phyloP scores from a whole-genome alignment of 2,888 invertebrate genomes.

The Euplagia quadripunctaria region DNA sequence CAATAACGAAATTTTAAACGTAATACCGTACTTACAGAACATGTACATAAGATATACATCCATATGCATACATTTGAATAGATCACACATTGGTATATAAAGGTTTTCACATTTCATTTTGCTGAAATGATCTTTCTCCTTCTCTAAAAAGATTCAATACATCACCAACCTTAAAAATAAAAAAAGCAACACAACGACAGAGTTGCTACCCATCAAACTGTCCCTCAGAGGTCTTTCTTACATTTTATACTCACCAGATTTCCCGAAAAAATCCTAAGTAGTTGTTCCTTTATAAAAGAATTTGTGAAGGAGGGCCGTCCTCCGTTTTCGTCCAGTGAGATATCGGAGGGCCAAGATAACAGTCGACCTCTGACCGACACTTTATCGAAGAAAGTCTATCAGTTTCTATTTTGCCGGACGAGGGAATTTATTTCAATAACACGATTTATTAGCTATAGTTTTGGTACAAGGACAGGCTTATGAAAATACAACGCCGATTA shows the following conservation, averaged over 20 bases:
- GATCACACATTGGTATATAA: too few species aligned
- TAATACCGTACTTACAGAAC: too few species aligned
- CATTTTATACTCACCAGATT: slow-evolving; percentile 36
- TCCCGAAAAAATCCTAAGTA: slow-evolving; percentile 35
- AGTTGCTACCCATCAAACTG: slow-evolving; percentile 24
- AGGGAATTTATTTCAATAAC: slow-evolving; percentile 60
- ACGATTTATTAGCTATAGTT: slow-evolving; percentile 46
- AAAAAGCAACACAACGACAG: slow-evolving; percentile 5
- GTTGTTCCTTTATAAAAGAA: slow-evolving; percentile 35
- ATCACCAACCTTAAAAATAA: not conserved
- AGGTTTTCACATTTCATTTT: not conserved
- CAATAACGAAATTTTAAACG: not conserved
- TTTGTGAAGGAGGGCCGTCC: slow-evolving; percentile 35
- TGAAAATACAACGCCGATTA: slow-evolving; percentile 25
- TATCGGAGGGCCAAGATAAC: slow-evolving; percentile 58
- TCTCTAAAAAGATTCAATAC: not conserved
- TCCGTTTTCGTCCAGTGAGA: slow-evolving; percentile 56
- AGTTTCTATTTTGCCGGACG: slow-evolving; percentile 52
- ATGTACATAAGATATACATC: too few species aligned
- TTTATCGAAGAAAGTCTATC: slow-evolving; percentile 62
- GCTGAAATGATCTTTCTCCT: not conserved
- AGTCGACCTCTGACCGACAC: slow-evolving; percentile 60
- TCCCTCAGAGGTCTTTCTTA: slow-evolving; percentile 23
- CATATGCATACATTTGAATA: too few species aligned
- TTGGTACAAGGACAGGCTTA: slow-evolving; percentile 26